A percentile compares a stretch with the other conserved stretches of the same genome.
phyloP scores from a whole-genome alignment of 2,113 vertebrate genomes.

The Butorides virescens region DNA sequence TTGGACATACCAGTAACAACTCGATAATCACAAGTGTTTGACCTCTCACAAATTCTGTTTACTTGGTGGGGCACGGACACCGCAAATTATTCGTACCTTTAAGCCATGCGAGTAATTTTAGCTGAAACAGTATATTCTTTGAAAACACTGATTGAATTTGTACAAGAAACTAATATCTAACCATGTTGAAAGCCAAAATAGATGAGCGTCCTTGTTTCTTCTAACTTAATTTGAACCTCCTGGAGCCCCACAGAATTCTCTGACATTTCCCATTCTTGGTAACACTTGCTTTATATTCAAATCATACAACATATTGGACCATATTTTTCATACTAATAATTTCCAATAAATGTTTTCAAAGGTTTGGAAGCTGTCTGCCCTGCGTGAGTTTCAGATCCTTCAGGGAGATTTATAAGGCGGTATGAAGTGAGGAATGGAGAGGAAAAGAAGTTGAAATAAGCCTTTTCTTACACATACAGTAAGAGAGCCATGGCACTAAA shows the following conservation, averaged over 20 bases:
- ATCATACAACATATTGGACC: not conserved
- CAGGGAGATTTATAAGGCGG: not conserved
- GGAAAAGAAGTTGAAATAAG: not conserved
- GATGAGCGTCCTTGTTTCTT: not conserved
- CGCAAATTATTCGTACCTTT: not conserved
- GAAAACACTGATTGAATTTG: not conserved
- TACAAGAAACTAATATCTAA: not conserved
- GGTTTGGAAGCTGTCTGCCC: not conserved
- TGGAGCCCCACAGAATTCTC: not conserved
- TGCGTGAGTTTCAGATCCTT: not conserved
- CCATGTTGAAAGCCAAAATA: not conserved
- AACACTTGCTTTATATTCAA: not conserved
- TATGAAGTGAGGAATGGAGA: not conserved
- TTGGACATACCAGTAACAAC: not conserved
- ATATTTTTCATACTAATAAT: not conserved
- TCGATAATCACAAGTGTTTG: not conserved
- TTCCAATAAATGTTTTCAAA: not conserved
- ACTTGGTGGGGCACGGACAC: not conserved
- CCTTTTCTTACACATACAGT: not conserved
- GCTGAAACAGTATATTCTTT: not conserved
- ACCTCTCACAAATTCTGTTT: not conserved
- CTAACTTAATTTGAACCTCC: constrained; percentile 5
- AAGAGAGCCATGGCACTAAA: not conserved
- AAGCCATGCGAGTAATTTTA: not conserved
- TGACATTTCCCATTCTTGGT: not conserved